A percentile compares a stretch with the other conserved stretches of the same genome.
Evolutionary conservation across 2,113 vertebrate genomes (phyloP).

Genomic region (Beaufortia kweichowensis): DNA sequence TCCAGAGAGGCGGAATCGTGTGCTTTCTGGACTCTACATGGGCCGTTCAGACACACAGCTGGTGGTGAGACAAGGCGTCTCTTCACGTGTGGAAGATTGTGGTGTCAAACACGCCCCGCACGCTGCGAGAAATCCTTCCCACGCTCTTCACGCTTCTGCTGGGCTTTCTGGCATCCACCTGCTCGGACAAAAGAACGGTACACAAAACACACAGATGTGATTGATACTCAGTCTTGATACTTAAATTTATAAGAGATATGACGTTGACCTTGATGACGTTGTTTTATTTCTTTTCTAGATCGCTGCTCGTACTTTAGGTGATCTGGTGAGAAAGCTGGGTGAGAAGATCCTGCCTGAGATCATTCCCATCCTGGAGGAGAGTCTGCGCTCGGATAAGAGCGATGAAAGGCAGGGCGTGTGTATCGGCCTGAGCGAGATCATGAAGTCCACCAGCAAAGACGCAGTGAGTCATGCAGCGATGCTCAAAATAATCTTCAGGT

Average conservation of each 20-base stretch:
- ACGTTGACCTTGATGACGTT: too few relatives aligned
- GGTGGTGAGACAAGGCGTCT: constrained; percentile 94
- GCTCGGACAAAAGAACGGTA: constrained; percentile 95
- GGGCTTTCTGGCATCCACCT: constrained; percentile 96
- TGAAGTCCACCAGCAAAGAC: constrained; percentile 98
- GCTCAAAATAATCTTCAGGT: neutral
- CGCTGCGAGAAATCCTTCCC: constrained; percentile 91
- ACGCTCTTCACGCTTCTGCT: constrained; percentile 92
- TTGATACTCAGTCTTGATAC: too few relatives aligned
- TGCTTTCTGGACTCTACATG: constrained; percentile 97
- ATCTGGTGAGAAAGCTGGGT: constrained; percentile 95
- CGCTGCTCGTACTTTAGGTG: constrained; percentile 92
- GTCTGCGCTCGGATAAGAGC: constrained; percentile 91
- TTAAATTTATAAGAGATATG: too few relatives aligned
- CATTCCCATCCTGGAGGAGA: constrained; percentile 95
- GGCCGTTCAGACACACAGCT: constrained; percentile 96
- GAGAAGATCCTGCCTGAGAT: constrained; percentile 99
- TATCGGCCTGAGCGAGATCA: constrained; percentile 96
- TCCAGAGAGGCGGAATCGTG: constrained; percentile 89
- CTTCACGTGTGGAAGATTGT: constrained; percentile 99
- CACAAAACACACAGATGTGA: constrained; percentile 38
- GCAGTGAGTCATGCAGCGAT: constrained; percentile 78
- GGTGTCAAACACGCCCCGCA: constrained; percentile 95
- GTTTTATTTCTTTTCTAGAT: too few relatives aligned
- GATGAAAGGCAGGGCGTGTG: constrained; percentile 97